A percentile compares a stretch with the other conserved stretches of the same genome.
Conservation (phyloP, 1,140 invertebrate species). For the Drosophila mayri region DNA sequence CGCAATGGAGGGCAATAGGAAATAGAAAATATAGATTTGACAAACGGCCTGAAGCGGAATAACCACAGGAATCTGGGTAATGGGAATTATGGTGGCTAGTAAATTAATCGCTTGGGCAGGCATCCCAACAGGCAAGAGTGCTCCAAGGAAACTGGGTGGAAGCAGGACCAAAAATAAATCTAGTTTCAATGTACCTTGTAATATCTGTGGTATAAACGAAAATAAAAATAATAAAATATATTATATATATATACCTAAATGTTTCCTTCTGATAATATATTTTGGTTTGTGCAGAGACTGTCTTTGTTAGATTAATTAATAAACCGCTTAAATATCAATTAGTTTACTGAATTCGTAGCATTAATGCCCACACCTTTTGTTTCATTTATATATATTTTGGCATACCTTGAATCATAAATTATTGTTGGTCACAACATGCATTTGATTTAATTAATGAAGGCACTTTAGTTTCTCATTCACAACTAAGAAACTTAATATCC, state of each 20-base stretch:
- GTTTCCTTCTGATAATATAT: neutral
- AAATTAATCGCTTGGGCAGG: constrained; percentile 20
- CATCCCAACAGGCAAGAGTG: neutral
- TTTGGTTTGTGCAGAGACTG: no score
- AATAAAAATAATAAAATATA: neutral
- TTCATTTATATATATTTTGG: neutral
- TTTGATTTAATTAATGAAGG: neutral
- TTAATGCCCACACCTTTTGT: neutral
- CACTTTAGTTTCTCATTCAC: neutral
- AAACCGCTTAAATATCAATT: constrained; percentile 57
- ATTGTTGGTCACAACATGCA: neutral
- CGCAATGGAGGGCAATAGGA: constrained; percentile 26
- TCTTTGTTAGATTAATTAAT: constrained; percentile 68
- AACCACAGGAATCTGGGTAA: constrained; percentile 18
- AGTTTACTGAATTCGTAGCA: constrained; percentile 27
- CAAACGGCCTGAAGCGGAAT: constrained; percentile 8
- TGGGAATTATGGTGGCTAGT: constrained; percentile 19
- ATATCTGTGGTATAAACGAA: neutral
- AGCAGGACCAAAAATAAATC: neutral
- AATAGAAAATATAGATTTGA: constrained; percentile 41
- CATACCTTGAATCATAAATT: neutral
- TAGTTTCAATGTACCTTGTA: neutral
- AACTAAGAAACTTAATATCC: neutral
- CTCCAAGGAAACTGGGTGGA: neutral
- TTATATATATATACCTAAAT: neutral